Evolutionary conservation across 30 jellyfish, hydroid and myxozoan genomes (phyloP).

Genomic region (Hydractinia echinata): DNA sequence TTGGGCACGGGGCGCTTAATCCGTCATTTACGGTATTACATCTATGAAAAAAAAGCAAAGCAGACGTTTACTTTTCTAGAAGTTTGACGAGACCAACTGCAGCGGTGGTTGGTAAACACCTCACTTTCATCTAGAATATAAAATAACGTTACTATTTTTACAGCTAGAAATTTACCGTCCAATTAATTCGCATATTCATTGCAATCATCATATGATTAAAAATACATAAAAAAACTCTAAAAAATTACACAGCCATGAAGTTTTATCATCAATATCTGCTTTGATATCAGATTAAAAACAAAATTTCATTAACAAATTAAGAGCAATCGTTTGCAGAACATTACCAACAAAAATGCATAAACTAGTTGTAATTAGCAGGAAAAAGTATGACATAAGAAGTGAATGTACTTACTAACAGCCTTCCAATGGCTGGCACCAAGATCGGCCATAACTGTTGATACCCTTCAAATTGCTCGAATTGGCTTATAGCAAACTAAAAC

Average conservation of each 20-base stretch:
- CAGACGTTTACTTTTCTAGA: slow-evolving; percentile 3
- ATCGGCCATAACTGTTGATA: background rate
- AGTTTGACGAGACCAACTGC: slow-evolving; percentile 19
- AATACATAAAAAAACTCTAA: no score
- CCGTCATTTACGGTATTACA: background rate
- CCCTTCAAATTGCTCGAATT: background rate
- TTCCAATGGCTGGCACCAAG: slow-evolving; percentile 18
- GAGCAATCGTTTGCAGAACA: no score
- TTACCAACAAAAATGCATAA: no score
- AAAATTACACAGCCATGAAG: no score
- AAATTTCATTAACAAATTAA: no score
- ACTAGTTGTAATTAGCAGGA: no score
- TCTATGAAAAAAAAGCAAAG: background rate
- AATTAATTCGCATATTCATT: no score
- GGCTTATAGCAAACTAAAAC: slow-evolving; percentile 25
- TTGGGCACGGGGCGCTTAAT: no score
- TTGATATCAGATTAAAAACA: no score
- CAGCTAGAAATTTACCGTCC: no score
- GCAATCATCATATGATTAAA: no score
- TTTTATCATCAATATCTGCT: no score
- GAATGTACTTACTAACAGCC: slow-evolving; percentile 5
- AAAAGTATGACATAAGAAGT: background rate
- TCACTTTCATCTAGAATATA: slow-evolving; percentile 1
- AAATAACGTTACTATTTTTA: background rate
- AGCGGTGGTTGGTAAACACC: slow-evolving; percentile 7